phyloP scores from a whole-genome alignment of 2,113 vertebrate genomes.

The Notarius lentiginosus region DNA sequence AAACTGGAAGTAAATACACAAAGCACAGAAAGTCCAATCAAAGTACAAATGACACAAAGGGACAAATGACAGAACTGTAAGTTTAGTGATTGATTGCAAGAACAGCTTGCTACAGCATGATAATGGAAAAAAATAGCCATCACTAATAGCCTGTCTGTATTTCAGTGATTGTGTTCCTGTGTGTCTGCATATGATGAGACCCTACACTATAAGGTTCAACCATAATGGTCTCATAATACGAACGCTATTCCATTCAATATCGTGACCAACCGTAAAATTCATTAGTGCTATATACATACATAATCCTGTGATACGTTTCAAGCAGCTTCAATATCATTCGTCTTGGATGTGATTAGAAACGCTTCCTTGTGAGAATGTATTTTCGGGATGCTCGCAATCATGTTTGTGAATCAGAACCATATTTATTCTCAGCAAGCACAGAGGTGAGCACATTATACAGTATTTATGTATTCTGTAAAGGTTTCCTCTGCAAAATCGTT shows the following conservation, averaged over 20 bases:
- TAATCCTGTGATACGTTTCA: background rate
- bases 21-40: background rate
- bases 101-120: background rate
- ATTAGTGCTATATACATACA: background rate
- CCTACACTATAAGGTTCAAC: background rate
- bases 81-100: background rate
- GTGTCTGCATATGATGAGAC: background rate
- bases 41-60: background rate
- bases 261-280: conserved; percentile 7
- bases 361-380: background rate
- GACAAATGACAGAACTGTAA: background rate
- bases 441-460: background rate
- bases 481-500: conserved; percentile 16
- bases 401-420: conserved; percentile 14
- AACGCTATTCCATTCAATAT: conserved; percentile 5
- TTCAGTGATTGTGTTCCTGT: background rate
- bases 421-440: conserved; percentile 14
- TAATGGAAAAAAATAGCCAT: background rate
- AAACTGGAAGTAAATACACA: background rate
- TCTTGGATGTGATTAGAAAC: conserved; percentile 17
- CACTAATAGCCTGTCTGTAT: background rate
- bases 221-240: background rate
- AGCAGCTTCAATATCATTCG: background rate
- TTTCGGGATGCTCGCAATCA: background rate
- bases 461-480: conserved; percentile 15